A percentile compares a stretch with the other conserved stretches of the same genome.
phyloP scores from a whole-genome alignment of 2,113 vertebrate genomes.

The Podocnemis expansa region DNA sequence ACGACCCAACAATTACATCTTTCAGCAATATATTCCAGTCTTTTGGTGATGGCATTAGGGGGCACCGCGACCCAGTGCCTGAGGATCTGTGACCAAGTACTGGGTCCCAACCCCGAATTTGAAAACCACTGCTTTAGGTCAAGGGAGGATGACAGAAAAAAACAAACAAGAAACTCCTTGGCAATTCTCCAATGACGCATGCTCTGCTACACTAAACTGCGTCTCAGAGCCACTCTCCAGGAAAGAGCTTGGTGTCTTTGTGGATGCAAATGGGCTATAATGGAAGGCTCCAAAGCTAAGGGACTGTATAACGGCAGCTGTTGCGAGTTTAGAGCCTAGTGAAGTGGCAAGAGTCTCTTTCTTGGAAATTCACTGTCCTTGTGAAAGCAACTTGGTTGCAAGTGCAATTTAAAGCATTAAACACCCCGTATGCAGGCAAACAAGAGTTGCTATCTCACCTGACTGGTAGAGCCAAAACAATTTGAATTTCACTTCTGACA shows the following conservation, averaged over 20 bases:
- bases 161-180: background rate
- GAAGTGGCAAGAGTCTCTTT: background rate
- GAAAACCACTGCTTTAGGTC: too few species aligned
- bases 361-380: background rate
- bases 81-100: too few species aligned
- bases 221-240: background rate
- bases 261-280: rapidly evolving
- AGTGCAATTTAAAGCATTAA: background rate
- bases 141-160: background rate
- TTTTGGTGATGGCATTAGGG: too few species aligned
- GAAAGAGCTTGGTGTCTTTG: background rate
- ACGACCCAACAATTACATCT: too few species aligned
- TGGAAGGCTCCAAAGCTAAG: background rate
- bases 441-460: background rate
- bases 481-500: background rate
- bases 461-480: background rate
- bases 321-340: background rate
- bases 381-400: background rate
- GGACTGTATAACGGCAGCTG: background rate
- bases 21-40: too few species aligned
- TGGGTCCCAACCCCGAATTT: too few species aligned
- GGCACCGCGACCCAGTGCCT: too few species aligned
- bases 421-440: background rate
- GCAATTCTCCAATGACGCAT: rapidly evolving
- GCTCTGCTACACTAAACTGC: background rate